Base-by-base conservation (phyloP, 2,888 invertebrate genomes). In the Thymelicus sylvestris region DNA sequence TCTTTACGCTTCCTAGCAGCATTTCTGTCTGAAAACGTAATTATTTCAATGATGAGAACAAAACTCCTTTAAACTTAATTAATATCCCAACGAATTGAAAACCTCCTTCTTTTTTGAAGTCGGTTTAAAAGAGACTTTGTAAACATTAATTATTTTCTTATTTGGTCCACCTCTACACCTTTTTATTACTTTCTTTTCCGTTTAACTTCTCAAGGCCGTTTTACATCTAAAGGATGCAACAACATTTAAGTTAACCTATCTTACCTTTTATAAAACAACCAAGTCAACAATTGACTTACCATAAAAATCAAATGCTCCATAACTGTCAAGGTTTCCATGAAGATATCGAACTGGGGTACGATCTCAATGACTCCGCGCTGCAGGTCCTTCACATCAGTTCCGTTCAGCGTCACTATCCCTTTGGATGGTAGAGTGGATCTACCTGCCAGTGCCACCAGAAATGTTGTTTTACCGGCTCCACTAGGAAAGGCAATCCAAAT, bases 271-370 rank as follows among this genome's bases (percentile, higher is more conserved):
- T 8, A 12, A 44, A 44, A 6, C 7, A 39, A 7, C 15, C 15
- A n/a, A 24, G n/a, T 6, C 15, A 15, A 7, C 2, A 1, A 60
- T 0, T 59, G 69, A 82, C 88, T 84, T 72, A 96, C 96, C 95
- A 95, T 95, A 84, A 96, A 96, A 67, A 94, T 83, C 75, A 96
- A 93, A 82, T 96, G 96, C 82, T 96, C 96, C 76, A 88, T 86
- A n/a, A 96, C 95, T 15, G 95, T 96, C 52, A 96, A 86, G 0
- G 91, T 92, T 6, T 95, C 94, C 77, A 96, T 94, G 77, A 96
- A 95, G 24, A 95, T 90, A 79, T 96, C 96, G 70, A 95, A 94
- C 80, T 97, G 97, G 7, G 96, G 96, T 1, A 96, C 94, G 62
- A 96, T 84, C 72, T 93, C 93, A 6, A 88, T 83, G 1, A 95